Evolutionary conservation across 1,140 invertebrate genomes (phyloP).

Genomic region (Brachionus manjavacas): DNA sequence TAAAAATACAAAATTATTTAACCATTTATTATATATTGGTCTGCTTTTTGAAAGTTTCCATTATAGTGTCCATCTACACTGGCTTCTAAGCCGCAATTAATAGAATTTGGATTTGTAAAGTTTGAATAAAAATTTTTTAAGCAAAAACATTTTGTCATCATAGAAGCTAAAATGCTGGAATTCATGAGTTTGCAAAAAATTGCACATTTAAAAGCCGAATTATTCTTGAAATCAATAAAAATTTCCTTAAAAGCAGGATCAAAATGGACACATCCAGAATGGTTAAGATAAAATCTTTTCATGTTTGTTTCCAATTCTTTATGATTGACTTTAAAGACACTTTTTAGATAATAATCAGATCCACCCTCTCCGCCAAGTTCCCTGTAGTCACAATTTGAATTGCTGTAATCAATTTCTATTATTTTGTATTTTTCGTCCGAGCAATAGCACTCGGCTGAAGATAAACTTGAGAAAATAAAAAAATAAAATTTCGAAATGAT

Average conservation of each 20-base stretch:
- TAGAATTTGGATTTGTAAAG: background rate
- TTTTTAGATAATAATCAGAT: background rate
- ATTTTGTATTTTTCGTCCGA: background rate
- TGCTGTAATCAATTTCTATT: background rate
- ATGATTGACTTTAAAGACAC: background rate
- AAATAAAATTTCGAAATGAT: too few species aligned
- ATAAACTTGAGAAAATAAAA: too few species aligned
- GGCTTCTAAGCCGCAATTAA: background rate
- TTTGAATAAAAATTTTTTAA: background rate
- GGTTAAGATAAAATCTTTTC: background rate
- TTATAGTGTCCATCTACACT: background rate
- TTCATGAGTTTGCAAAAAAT: background rate
- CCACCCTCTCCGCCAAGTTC: background rate
- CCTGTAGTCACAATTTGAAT: background rate
- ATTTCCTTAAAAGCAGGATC: background rate
- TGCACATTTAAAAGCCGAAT: background rate
- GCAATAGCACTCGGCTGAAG: background rate
- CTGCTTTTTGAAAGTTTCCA: background rate
- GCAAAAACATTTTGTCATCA: background rate
- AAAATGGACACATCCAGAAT: background rate
- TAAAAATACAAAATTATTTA: too few species aligned
- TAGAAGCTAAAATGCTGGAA: background rate
- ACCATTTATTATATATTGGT: background rate
- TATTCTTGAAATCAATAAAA: background rate
- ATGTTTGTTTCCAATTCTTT: background rate